Conservation (phyloP, 2,797 vertebrate genomes). For the Centroberyx gerrardi region DNA sequence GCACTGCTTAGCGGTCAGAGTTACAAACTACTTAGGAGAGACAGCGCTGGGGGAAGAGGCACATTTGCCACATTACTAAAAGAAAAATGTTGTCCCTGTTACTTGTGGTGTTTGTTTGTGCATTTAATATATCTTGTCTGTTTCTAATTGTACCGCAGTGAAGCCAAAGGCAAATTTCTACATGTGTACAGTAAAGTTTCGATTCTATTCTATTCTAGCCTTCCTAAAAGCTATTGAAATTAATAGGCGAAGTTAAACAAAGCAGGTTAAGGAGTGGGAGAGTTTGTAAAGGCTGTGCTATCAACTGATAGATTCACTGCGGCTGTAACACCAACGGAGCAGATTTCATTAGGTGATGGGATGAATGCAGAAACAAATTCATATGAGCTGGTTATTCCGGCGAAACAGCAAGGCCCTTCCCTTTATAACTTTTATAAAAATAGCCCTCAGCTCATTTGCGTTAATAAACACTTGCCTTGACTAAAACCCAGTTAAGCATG, state of each 20-base stretch:
- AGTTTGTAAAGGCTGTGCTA: not conserved
- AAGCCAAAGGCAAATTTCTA: too few species aligned
- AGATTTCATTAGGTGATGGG: slow-evolving; percentile 30
- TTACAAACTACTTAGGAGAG: slow-evolving; percentile 47
- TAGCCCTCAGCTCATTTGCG: slow-evolving; percentile 55
- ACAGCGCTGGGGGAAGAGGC: not conserved
- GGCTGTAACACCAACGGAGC: slow-evolving; percentile 9
- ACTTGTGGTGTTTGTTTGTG: not conserved
- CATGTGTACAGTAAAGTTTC: too few species aligned
- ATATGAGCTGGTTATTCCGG: slow-evolving; percentile 15
- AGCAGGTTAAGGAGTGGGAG: not conserved
- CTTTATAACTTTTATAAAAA: slow-evolving; percentile 47
- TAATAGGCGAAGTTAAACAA: not conserved
- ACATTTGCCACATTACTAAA: slow-evolving; percentile 70
- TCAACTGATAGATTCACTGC: not conserved
- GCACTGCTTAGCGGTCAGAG: slow-evolving; percentile 76
- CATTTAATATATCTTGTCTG: not conserved
- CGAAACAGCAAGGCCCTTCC: slow-evolving; percentile 9
- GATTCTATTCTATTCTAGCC: not conserved
- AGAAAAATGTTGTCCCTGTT: slow-evolving; percentile 63
- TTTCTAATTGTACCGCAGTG: not conserved
- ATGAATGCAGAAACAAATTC: slow-evolving; percentile 20
- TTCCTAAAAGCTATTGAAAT: not conserved
- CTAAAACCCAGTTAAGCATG: slow-evolving; percentile 67
- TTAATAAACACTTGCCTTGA: slow-evolving; percentile 70